Conservation (phyloP, 2,888 invertebrate species). For the Scaptomyza polygonia region DNA sequence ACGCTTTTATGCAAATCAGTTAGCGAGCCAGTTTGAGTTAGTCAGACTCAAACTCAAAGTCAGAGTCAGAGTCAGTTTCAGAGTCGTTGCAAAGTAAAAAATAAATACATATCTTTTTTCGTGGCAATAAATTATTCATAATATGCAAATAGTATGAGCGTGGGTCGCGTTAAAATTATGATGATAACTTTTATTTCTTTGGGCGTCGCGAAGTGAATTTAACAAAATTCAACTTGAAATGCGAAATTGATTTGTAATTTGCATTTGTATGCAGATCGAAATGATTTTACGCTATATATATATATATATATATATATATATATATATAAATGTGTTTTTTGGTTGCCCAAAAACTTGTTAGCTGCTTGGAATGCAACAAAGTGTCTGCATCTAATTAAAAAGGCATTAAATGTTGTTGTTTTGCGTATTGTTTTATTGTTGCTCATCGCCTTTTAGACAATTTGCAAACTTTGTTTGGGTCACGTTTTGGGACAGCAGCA, state of each 20-base stretch:
- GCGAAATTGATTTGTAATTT: conserved; percentile 79
- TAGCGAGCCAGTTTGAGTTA: conserved; percentile 11
- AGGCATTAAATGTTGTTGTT: conserved; percentile 67
- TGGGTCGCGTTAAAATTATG: conserved; percentile 63
- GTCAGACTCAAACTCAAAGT: conserved; percentile 8
- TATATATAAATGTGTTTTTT: too few species aligned
- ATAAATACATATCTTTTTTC: conserved; percentile 52
- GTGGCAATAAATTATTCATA: conserved; percentile 80
- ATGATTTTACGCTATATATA: conserved; percentile 22
- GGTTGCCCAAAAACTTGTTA: too few species aligned
- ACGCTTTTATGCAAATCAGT: conserved; percentile 67
- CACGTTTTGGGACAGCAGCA: conserved; percentile 64
- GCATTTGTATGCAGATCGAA: conserved; percentile 65
- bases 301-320: too few species aligned
- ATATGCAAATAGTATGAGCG: conserved; percentile 76
- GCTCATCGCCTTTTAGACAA: conserved; percentile 57
- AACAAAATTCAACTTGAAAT: conserved; percentile 76
- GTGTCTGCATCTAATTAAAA: conserved; percentile 75
- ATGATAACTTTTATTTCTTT: conserved; percentile 63
- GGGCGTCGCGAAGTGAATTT: conserved; percentile 60
- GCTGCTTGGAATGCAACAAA: conserved; percentile 69
- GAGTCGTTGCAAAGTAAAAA: conserved; percentile 60
- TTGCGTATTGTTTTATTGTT: conserved; percentile 26
- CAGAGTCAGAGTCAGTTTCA: conserved; percentile 18
- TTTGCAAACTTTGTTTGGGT: conserved; percentile 76